phyloP scores from a whole-genome alignment of 2,888 invertebrate species.

The Hirtodrosophila confusa region DNA sequence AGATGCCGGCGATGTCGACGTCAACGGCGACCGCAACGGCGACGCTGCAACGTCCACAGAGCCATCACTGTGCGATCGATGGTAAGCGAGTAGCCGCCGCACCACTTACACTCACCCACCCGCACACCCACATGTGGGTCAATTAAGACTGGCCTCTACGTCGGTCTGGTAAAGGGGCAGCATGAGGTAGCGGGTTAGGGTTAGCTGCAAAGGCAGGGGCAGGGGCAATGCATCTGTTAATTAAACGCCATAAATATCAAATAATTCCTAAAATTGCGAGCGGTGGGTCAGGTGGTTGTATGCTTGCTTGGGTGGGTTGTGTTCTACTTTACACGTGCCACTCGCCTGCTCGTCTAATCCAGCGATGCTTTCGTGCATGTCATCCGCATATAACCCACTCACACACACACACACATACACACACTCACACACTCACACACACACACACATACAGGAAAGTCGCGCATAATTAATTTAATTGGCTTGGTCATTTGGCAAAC shows the following conservation, averaged over 20 bases:
- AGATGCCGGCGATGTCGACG: constrained; percentile 31
- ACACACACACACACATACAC: constrained; percentile 17
- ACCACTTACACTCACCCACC: constrained; percentile 6
- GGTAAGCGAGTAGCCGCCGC: constrained; percentile 69
- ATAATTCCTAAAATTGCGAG: neutral
- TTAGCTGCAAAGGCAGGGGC: no score
- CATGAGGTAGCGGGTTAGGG: no score
- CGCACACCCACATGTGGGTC: constrained; percentile 29
- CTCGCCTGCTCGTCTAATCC: constrained; percentile 37
- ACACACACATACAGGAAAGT: constrained; percentile 3
- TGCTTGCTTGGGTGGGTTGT: constrained; percentile 29
- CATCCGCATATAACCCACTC: constrained; percentile 32
- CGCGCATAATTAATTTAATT: constrained; percentile 70
- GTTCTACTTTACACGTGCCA: constrained; percentile 10
- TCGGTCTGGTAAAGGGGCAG: no score
- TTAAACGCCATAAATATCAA: constrained; percentile 5
- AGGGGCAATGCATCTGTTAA: constrained; percentile 4
- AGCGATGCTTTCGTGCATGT: constrained; percentile 52
- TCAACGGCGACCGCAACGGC: constrained; percentile 20
- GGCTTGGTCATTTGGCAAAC: constrained; percentile 58
- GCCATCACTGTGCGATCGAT: constrained; percentile 58
- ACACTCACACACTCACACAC: constrained; percentile 14
- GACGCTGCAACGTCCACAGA: constrained; percentile 11
- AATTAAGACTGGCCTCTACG: constrained; percentile 39
- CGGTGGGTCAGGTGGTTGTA: constrained; percentile 16